These are phyloP conservation scores for Cheilosia pagana DNA, from an alignment of 2,888 invertebrate genomes.

Conservation along the genomic window DNA sequence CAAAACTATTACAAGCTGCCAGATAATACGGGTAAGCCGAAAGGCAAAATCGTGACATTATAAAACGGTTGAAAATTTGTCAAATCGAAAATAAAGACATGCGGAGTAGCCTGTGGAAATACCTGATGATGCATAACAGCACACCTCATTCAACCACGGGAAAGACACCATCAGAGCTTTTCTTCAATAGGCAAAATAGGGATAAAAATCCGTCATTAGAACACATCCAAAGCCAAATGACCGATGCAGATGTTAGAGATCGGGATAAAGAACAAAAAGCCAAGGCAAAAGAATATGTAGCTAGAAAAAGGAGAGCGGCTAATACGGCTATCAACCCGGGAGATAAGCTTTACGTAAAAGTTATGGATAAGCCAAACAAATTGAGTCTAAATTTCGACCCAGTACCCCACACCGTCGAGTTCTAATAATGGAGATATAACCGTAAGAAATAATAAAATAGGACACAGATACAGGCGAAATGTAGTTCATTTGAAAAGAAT, in stretches of 20 bases:
- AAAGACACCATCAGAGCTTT: background rate
- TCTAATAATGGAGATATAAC: background rate
- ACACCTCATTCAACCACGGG: background rate
- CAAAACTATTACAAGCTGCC: constrained; percentile 55
- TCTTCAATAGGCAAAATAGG: background rate
- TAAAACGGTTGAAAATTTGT: constrained; percentile 30
- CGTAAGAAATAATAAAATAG: background rate
- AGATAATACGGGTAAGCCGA: constrained; percentile 62
- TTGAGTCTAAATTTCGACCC: background rate
- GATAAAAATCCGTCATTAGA: background rate
- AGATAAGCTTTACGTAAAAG: background rate
- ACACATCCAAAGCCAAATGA: background rate
- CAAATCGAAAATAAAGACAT: constrained; percentile 28
- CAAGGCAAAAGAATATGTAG: background rate
- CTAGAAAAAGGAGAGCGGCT: background rate
- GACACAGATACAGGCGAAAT: too few relatives aligned
- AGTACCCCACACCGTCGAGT: background rate
- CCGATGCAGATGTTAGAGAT: background rate
- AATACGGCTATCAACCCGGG: background rate
- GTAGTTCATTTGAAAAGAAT: too few relatives aligned
- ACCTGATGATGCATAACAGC: background rate
- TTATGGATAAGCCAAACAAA: background rate
- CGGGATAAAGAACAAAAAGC: background rate
- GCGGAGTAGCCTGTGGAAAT: background rate
- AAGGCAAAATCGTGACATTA: constrained; percentile 31